These are phyloP conservation scores for Vicugna pacos DNA, from an alignment of 2,113 vertebrate genomes.

Conservation along the genomic window DNA sequence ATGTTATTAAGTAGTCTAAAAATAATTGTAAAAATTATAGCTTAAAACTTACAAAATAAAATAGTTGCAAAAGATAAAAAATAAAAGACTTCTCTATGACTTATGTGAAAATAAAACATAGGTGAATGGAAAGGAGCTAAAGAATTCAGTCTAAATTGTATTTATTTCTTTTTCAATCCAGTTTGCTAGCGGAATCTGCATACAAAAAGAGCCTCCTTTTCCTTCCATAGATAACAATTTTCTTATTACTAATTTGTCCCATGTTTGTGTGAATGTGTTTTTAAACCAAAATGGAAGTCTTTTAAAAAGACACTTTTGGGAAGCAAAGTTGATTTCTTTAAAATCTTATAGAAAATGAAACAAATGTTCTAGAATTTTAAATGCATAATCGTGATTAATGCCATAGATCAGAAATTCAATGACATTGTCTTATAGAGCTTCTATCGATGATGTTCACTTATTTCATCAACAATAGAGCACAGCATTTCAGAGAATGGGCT, in stretches of 20 bases:
- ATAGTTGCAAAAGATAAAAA: neutral
- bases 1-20: slow-evolving; percentile 21
- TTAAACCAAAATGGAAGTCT: slow-evolving; percentile 30
- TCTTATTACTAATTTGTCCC: neutral
- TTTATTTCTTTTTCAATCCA: neutral
- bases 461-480: neutral
- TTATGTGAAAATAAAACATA: neutral
- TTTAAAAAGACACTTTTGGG: slow-evolving; percentile 29
- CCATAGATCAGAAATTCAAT: neutral
- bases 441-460: neutral
- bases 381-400: neutral
- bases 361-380: neutral
- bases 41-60: slow-evolving; percentile 30
- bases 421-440: neutral
- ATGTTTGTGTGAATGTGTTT: slow-evolving; percentile 32
- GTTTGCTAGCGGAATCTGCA: neutral
- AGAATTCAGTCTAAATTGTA: slow-evolving; percentile 25
- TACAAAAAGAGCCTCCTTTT: neutral
- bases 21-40: slow-evolving; percentile 27
- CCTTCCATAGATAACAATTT: neutral
- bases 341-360: slow-evolving; percentile 23
- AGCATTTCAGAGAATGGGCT: slow-evolving; percentile 38
- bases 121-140: slow-evolving; percentile 26
- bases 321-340: slow-evolving; percentile 20
- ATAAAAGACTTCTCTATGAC: neutral